phyloP scores from a whole-genome alignment of 2,113 vertebrate species.

The Hepsetus odoe region DNA sequence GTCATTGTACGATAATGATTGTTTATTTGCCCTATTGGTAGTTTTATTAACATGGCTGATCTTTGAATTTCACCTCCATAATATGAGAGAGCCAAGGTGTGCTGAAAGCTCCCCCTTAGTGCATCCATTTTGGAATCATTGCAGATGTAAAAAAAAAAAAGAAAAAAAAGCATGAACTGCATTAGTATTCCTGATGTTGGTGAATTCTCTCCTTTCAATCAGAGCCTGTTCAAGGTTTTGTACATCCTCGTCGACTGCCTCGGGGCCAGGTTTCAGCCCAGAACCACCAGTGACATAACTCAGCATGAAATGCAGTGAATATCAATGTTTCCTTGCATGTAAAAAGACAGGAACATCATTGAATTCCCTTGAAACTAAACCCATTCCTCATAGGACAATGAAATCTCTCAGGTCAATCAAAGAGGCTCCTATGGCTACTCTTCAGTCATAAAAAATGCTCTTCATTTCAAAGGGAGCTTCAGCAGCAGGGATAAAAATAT shows the following conservation, averaged over 20 bases:
- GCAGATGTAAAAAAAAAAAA: conserved; percentile 38
- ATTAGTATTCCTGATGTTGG: conserved; percentile 50
- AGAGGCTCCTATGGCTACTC: conserved; percentile 35
- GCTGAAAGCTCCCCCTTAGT: conserved; percentile 46
- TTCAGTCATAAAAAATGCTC: conserved; percentile 14
- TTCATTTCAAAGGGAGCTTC: conserved; percentile 29
- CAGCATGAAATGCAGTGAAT: conserved; percentile 45
- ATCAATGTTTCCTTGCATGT: conserved; percentile 45
- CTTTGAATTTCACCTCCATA: conserved; percentile 35
- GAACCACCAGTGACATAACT: conserved; percentile 28
- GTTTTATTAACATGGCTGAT: too few species aligned
- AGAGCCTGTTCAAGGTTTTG: conserved; percentile 48
- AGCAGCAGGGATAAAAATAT: conserved; percentile 45
- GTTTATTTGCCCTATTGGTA: too few species aligned
- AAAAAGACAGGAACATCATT: conserved; percentile 35
- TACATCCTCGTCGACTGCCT: conserved; percentile 40
- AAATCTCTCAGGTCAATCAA: conserved; percentile 37
- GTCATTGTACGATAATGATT: too few species aligned
- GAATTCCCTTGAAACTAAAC: conserved; percentile 30
- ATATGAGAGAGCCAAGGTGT: conserved; percentile 32
- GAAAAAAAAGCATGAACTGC: conserved; percentile 22
- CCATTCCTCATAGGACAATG: conserved; percentile 17
- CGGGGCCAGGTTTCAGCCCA: conserved; percentile 20
- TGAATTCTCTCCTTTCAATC: conserved; percentile 39
- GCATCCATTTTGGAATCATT: conserved; percentile 42